Percentiles rank a stretch among this genome's conserved stretches.
Evolutionary conservation across 2,888 invertebrate species (phyloP).

Genomic region (Zaprionus obscuricornis): DNA sequence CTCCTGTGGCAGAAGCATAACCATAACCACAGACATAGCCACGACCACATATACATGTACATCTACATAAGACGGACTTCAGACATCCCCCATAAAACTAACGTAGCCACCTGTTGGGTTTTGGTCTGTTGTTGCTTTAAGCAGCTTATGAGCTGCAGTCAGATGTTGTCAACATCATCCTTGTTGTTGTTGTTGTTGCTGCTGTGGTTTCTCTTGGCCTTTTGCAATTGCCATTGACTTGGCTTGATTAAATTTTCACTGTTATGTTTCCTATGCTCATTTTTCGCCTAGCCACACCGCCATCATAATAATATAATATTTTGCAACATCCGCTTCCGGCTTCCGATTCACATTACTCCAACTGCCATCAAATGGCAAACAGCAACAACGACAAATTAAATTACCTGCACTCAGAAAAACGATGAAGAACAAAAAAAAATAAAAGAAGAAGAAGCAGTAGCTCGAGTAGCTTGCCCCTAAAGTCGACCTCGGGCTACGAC

Average conservation of each 20-base stretch:
- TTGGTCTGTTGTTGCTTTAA: conserved; percentile 37
- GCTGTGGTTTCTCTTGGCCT: conserved; percentile 33
- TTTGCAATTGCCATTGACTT: conserved; percentile 55
- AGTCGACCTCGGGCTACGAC: conserved; percentile 16
- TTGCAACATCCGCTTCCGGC: conserved; percentile 75
- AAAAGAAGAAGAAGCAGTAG: not conserved
- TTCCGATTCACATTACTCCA: conserved; percentile 67
- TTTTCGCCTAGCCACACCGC: conserved; percentile 58
- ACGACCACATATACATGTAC: not conserved
- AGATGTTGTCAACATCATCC: conserved; percentile 31
- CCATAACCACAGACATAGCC: no score
- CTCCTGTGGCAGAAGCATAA: no score
- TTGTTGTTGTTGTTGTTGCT: not conserved
- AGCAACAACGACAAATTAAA: conserved; percentile 46
- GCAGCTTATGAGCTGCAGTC: conserved; percentile 72
- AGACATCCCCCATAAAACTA: no score
- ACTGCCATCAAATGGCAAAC: conserved; percentile 7
- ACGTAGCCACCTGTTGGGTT: conserved; percentile 57
- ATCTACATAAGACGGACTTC: no score
- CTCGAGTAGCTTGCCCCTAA: conserved; percentile 14
- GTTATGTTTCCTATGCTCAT: conserved; percentile 65
- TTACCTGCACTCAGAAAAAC: conserved; percentile 65
- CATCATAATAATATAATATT: no score
- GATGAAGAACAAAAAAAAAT: not conserved
- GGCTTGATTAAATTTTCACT: conserved; percentile 78